These are phyloP conservation scores for Drosophila trapezifrons DNA, from an alignment of 1,140 invertebrate species.

Conservation along the genomic window DNA sequence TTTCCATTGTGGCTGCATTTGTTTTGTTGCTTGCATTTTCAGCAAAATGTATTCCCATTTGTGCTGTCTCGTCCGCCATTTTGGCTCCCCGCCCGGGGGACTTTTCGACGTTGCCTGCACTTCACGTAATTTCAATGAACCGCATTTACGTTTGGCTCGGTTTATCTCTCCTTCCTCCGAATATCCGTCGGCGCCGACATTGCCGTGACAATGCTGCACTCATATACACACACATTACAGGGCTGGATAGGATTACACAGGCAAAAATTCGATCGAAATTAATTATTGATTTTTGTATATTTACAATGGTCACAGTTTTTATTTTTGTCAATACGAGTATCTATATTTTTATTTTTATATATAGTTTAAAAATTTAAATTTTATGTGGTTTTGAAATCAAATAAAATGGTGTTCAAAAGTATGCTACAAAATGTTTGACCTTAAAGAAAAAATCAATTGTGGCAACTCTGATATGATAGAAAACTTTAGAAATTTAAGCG, in stretches of 20 bases:
- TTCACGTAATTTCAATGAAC: slow-evolving; percentile 78
- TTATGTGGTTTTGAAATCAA: too few relatives aligned
- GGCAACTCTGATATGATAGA: too few relatives aligned
- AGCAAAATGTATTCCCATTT: slow-evolving; percentile 27
- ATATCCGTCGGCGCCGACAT: slow-evolving; percentile 39
- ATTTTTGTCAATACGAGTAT: too few relatives aligned
- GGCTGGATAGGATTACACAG: slow-evolving; percentile 13
- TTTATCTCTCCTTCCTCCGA: slow-evolving; percentile 42
- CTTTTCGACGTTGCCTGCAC: slow-evolving; percentile 13
- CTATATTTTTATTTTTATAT: too few relatives aligned
- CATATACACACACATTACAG: slow-evolving; percentile 16
- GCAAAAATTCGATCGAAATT: not conserved
- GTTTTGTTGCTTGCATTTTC: slow-evolving; percentile 24
- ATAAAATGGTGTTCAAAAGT: too few relatives aligned
- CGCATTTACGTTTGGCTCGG: slow-evolving; percentile 68
- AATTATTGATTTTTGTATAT: not conserved
- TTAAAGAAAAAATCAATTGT: too few relatives aligned
- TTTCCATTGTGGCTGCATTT: not conserved
- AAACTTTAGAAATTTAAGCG: too few relatives aligned
- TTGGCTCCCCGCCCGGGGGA: not conserved
- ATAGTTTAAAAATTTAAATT: too few relatives aligned
- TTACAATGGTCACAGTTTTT: too few relatives aligned
- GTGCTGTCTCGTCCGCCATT: not conserved
- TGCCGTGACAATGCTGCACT: slow-evolving; percentile 57
- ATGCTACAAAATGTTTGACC: too few relatives aligned